Conservation (phyloP, 2,113 vertebrate genomes). For the Morone chrysops region DNA sequence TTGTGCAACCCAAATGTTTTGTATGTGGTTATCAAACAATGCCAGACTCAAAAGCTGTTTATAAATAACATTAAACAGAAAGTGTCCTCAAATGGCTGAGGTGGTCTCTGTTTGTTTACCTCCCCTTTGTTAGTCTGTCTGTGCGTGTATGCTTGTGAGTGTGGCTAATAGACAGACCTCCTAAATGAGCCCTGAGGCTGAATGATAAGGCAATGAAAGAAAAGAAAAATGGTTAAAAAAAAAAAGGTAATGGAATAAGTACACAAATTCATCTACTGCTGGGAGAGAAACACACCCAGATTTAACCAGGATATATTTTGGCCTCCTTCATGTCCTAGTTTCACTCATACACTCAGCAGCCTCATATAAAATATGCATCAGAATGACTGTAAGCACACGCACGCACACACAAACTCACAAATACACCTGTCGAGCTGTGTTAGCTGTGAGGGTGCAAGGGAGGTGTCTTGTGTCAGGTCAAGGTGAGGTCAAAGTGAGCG, state of each 20-base stretch:
- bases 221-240: constrained; percentile 49
- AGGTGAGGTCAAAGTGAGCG: constrained; percentile 54
- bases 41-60: constrained; percentile 84
- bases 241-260: constrained; percentile 59
- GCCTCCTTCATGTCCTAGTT: constrained; percentile 74
- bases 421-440: constrained; percentile 58
- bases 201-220: constrained; percentile 62
- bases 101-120: constrained; percentile 67
- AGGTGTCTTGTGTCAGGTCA: constrained; percentile 61
- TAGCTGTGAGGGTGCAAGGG: constrained; percentile 37
- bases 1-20: constrained; percentile 79
- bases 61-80: constrained; percentile 86
- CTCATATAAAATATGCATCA: constrained; percentile 75
- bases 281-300: constrained; percentile 49
- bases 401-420: constrained; percentile 12
- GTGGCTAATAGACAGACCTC: constrained; percentile 63
- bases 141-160: constrained; percentile 3
- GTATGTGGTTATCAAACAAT: constrained; percentile 82
- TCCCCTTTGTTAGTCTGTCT: constrained; percentile 52
- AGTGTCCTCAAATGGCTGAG: constrained; percentile 79
- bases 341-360: constrained; percentile 56
- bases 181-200: constrained; percentile 61
- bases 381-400: constrained; percentile 45
- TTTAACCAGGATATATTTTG: constrained; percentile 60
- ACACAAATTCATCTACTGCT: constrained; percentile 44